A percentile compares a stretch with the other conserved stretches of the same genome.
Evolutionary conservation across 1,140 invertebrate genomes (phyloP).

Genomic region (Conopomorpha cramerella): DNA sequence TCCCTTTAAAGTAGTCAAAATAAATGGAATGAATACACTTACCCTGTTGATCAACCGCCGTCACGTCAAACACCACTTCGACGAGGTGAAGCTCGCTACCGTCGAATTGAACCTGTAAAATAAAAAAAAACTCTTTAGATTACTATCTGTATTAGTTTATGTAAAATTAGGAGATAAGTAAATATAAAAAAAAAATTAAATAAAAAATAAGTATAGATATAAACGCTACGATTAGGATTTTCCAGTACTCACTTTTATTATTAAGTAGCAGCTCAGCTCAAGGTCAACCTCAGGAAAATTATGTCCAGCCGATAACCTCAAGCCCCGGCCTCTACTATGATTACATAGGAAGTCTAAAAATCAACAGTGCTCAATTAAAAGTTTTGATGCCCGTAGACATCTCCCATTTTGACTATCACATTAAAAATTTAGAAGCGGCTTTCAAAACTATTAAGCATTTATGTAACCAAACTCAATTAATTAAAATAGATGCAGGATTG

Average conservation of each 20-base stretch:
- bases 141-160: too few species aligned
- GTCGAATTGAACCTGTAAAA: too few species aligned
- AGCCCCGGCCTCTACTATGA: constrained; percentile 14
- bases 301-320: constrained; percentile 8
- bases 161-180: too few species aligned
- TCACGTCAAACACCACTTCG: constrained; percentile 4
- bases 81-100: constrained; percentile 4
- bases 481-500: constrained; percentile 4
- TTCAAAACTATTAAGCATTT: constrained; percentile 3
- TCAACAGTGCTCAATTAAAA: constrained; percentile 9
- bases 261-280: too few species aligned
- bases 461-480: constrained; percentile 8
- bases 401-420: constrained; percentile 11
- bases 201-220: too few species aligned
- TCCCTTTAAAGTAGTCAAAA: constrained; percentile 3
- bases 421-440: constrained; percentile 7
- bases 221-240: too few species aligned
- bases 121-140: too few species aligned
- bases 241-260: too few species aligned
- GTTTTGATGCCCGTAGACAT: constrained; percentile 15
- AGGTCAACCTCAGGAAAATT: too few species aligned
- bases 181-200: too few species aligned
- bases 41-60: constrained; percentile 2
- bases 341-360: constrained; percentile 10
- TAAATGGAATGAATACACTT: constrained; percentile 2